Evolutionary conservation across 2,888 invertebrate genomes (phyloP), one percentile per base, ranked within the genome.

Genomic region (Ichneumoninae sp.): DNA sequence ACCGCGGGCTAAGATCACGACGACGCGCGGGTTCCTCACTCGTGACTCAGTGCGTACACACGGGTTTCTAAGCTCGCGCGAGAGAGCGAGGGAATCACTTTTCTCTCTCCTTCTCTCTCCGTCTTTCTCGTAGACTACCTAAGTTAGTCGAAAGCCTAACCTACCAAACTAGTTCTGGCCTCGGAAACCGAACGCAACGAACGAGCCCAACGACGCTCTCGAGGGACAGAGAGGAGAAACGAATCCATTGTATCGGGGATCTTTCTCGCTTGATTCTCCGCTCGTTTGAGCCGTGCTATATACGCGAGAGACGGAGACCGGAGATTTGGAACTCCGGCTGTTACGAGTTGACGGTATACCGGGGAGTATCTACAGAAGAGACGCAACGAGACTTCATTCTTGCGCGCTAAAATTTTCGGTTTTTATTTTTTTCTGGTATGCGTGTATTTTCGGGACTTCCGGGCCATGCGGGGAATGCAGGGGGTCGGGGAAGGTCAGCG

Each of bases 101-200:
- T 77, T 66, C 82, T 70, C 54, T 69, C 70, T 70, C 74, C 22
- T 47, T 47, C 57, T 74, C 50, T 22, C 44, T 78, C 47, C 63
- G 66, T 52, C 75, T 71, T 52, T 63, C 13, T 79, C 73, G 69
- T 78, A 81, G 78, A 65, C 82, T 86, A 81, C 71, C 83, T 44
- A 74, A 81, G 85, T 88, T 89, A 85, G 88, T 82, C 84, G 87
- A 89, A 87, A 86, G 88, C 86, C 87, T 89, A 89, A 91, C 91
- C 90, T 88, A 92, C 91, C 91, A 91, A 92, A 92, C 92, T 91
- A 92, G 92, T 92, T 92, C 88, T 90, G 87, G 85, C 88, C 85
- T 85, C 86, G 82, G 76, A 71, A 71, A 78, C 66, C 78, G 77
- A 79, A 83, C 82, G 70, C 75, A 79, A 82, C 82, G 76, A 71